Base-by-base conservation (phyloP, 2,113 vertebrate species). In the Chaenogobius annularis region DNA sequence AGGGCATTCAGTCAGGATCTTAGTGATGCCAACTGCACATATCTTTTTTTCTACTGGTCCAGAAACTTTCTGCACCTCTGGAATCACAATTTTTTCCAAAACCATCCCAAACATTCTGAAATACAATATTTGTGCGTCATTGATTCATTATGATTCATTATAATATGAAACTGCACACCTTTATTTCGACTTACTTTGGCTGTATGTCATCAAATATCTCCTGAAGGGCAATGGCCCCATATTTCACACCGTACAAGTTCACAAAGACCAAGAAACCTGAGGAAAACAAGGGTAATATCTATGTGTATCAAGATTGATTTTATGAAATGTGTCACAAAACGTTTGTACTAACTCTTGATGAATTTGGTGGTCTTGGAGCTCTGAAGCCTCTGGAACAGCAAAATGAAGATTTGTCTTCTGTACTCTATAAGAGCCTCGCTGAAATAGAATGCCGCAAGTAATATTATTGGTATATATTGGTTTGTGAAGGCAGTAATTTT, bases 81-180 rank as follows among this genome's bases (percentile, higher is more conserved):
- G 97, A 91, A 99, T 96, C 78, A 99, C 93, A 5, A 99, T 97
- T 85, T 99, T 99, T 85, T 99, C 97, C 92, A 99, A 88, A 77
- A 99, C 97, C 98, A 99, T 99, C 65, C 97, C 97, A 88, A 99
- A 99, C 97, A 99, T 99, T 85, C 98, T 99, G 80, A 20, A 6
- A 1, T 50, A 73, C 43, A 31, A 23, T 7, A 23, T 40, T 2
- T 63, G 17, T 35, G 19, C 7, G 7, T 50, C 17, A 50, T 19
- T 46, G 12, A 46, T 1, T 31, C 26, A 31, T 6, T 35, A 35
- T 35, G 35, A 35, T 35, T 35, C 35, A 40, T 40, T 40, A 40
- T 9, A 40, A 1, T 1, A 19, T 20, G 10, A 31, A 64, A 64
- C 3, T 20, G 10, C 37, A 22, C 9, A n/a, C 2, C 43, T 62